These are phyloP conservation scores for Neopipo cinnamomea DNA, from an alignment of 2,113 vertebrate genomes.

Conservation along the genomic window DNA sequence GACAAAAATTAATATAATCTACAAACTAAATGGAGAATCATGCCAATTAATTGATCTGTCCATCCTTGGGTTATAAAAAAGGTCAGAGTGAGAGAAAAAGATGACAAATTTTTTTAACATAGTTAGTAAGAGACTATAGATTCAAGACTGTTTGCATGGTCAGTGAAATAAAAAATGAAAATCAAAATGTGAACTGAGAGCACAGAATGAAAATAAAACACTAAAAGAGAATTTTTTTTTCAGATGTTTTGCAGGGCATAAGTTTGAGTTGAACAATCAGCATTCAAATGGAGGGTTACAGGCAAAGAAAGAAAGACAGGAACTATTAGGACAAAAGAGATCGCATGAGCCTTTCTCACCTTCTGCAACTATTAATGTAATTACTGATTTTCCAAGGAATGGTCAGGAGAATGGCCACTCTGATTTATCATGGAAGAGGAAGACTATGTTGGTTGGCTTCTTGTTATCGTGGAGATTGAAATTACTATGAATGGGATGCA, in stretches of 20 bases:
- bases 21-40: neutral
- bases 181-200: neutral
- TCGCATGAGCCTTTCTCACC: neutral
- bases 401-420: neutral
- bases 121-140: neutral
- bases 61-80: neutral
- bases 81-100: neutral
- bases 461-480: accelerated
- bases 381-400: neutral
- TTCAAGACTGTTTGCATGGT: neutral
- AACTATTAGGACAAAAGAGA: neutral
- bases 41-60: neutral
- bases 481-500: neutral
- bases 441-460: accelerated
- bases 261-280: accelerated
- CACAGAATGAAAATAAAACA: neutral
- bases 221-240: neutral
- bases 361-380: neutral
- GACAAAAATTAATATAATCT: neutral
- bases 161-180: neutral
- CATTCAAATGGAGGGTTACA: neutral
- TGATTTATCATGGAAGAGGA: neutral
- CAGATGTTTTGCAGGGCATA: neutral
- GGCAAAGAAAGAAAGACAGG: neutral
- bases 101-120: neutral